Evolutionary conservation across 2,113 vertebrate species (phyloP).

Genomic region (Coracopsis vasa): DNA sequence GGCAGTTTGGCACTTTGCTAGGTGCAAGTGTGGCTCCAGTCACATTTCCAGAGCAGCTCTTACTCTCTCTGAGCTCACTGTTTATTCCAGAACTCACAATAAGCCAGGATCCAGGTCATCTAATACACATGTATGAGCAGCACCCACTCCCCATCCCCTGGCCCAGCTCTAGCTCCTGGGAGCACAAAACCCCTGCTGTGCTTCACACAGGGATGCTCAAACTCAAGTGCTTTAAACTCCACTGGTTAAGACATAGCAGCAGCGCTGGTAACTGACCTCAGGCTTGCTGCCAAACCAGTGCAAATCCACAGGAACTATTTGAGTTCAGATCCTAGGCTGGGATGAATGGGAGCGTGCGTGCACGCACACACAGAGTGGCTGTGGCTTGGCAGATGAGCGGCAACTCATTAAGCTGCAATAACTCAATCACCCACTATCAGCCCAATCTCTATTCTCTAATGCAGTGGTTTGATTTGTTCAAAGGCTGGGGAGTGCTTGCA

Average conservation of each 20-base stretch:
- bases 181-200: accelerated
- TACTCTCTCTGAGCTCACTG: not conserved
- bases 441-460: not conserved
- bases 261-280: not conserved
- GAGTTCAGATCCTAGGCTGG: not conserved
- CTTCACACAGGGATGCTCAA: accelerated
- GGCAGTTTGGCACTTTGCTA: not conserved
- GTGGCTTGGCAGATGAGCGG: conserved; percentile 38
- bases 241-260: not conserved
- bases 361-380: not conserved
- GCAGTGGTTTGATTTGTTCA: not conserved
- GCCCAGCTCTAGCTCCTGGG: not conserved
- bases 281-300: not conserved
- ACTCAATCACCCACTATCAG: not conserved
- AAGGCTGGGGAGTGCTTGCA: not conserved
- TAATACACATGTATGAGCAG: accelerated
- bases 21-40: not conserved
- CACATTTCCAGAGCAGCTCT: not conserved
- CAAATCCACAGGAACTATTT: not conserved
- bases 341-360: not conserved
- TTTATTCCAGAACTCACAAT: not conserved
- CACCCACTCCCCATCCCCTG: accelerated
- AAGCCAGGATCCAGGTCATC: not conserved
- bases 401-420: conserved; percentile 25
- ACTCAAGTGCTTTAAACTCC: not conserved